Percentiles rank a stretch among this genome's conserved stretches.
Conservation (phyloP, 2,888 invertebrate species). For the Corythucha ciliata region DNA sequence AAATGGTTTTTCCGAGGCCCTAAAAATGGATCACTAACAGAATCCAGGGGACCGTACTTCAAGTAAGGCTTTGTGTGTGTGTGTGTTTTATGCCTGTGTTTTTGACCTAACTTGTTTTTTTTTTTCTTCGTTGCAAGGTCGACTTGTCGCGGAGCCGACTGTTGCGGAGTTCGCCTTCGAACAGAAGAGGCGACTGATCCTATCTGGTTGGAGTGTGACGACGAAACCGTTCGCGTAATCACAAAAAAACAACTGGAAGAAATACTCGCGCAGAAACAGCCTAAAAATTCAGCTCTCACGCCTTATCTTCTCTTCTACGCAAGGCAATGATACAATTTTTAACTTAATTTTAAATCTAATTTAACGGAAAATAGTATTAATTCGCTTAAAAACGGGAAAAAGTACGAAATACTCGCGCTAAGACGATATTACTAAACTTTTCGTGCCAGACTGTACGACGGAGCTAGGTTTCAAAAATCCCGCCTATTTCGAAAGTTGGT, state of each 20-base stretch:
- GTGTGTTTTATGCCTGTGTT: background rate
- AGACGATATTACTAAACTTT: no score
- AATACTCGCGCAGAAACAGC: constrained; percentile 60
- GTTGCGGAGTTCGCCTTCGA: constrained; percentile 49
- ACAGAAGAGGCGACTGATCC: constrained; percentile 40
- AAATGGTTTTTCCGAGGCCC: constrained; percentile 25
- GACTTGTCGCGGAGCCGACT: constrained; percentile 49
- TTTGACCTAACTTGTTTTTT: background rate
- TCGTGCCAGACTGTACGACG: no score
- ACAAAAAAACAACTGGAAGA: constrained; percentile 68
- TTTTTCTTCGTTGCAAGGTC: constrained; percentile 26
- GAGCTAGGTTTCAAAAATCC: no score
- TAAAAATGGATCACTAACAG: constrained; percentile 28
- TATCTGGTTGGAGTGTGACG: constrained; percentile 80
- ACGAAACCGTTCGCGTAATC: constrained; percentile 72
- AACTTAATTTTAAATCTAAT: background rate
- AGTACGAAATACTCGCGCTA: no score
- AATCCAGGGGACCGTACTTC: constrained; percentile 27
- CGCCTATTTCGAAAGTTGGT: no score
- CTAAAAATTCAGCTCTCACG: constrained; percentile 62
- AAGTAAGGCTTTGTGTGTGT: constrained; percentile 16
- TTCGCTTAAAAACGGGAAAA: background rate
- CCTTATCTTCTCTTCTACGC: constrained; percentile 82
- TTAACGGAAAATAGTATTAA: background rate
- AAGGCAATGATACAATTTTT: constrained; percentile 39